phyloP scores from a whole-genome alignment of 2,888 invertebrate genomes.

The Hyposoter dolosus region DNA sequence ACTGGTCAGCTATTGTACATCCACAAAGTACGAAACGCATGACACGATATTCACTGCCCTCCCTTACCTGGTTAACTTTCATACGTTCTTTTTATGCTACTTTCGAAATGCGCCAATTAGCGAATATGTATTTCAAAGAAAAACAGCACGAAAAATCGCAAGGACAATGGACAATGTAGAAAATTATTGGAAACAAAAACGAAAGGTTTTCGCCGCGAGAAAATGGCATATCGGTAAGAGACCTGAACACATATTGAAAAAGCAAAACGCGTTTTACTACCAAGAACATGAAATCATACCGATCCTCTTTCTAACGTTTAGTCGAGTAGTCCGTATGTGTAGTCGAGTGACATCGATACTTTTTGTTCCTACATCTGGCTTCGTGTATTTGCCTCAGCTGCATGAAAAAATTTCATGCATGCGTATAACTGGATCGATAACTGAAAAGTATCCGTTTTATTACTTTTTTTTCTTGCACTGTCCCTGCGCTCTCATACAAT shows the following conservation, averaged over 20 bases:
- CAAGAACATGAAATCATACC: slow-evolving; percentile 20
- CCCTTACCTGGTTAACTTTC: background rate
- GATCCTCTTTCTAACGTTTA: slow-evolving; percentile 8
- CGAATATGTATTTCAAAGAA: background rate
- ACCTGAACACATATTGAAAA: slow-evolving; percentile 60
- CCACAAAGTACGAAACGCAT: background rate
- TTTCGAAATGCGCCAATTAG: slow-evolving; percentile 5
- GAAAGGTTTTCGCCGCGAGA: slow-evolving; percentile 56
- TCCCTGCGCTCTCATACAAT: slow-evolving; percentile 5
- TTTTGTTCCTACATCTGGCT: slow-evolving; percentile 25
- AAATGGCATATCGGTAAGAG: slow-evolving; percentile 40
- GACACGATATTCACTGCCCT: background rate
- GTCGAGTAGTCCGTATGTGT: background rate
- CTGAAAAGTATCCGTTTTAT: slow-evolving; percentile 50
- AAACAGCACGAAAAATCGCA: background rate
- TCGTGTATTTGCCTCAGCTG: slow-evolving; percentile 7
- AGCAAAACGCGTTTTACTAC: slow-evolving; percentile 36
- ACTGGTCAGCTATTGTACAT: background rate
- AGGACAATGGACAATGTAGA: background rate
- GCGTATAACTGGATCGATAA: slow-evolving; percentile 34
- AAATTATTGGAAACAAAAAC: slow-evolving; percentile 1
- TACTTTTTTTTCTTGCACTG: slow-evolving; percentile 24
- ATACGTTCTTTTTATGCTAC: slow-evolving; percentile 37
- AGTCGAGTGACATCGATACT: slow-evolving; percentile 9
- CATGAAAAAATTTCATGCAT: background rate